Conservation (phyloP, 2,113 vertebrate species). For the Carassius auratus region DNA sequence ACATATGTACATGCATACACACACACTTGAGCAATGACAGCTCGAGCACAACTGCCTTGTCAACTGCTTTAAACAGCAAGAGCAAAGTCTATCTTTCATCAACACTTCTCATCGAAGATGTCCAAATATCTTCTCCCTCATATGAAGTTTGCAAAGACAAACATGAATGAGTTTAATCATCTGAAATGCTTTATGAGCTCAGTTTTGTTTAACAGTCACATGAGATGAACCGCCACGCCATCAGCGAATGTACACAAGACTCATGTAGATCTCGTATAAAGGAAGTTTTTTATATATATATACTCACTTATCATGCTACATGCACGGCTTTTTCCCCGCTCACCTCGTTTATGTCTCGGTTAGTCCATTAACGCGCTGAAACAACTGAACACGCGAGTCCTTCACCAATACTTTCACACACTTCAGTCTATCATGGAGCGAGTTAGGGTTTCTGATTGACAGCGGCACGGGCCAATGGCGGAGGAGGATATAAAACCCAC, state of each 20-base stretch:
- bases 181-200: neutral
- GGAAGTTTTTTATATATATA: neutral
- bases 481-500: neutral
- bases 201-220: neutral
- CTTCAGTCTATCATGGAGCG: slow-evolving; percentile 70
- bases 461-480: slow-evolving; percentile 63
- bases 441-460: slow-evolving; percentile 54
- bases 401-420: slow-evolving; percentile 77
- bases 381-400: slow-evolving; percentile 69
- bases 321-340: slow-evolving; percentile 42
- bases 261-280: neutral
- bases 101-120: neutral
- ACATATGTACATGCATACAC: neutral
- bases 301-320: slow-evolving; percentile 81
- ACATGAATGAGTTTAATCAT: neutral
- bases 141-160: neutral
- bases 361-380: slow-evolving; percentile 71
- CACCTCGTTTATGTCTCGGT: slow-evolving; percentile 54
- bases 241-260: neutral
- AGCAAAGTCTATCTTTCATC: neutral
- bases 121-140: neutral
- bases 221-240: slow-evolving; percentile 31
- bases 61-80: slow-evolving; percentile 20
- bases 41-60: slow-evolving; percentile 10
- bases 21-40: slow-evolving; percentile 30